Percentiles rank a stretch among this genome's conserved stretches.
Conservation (phyloP, 2,113 vertebrate genomes). For the Ciconia stormi region DNA sequence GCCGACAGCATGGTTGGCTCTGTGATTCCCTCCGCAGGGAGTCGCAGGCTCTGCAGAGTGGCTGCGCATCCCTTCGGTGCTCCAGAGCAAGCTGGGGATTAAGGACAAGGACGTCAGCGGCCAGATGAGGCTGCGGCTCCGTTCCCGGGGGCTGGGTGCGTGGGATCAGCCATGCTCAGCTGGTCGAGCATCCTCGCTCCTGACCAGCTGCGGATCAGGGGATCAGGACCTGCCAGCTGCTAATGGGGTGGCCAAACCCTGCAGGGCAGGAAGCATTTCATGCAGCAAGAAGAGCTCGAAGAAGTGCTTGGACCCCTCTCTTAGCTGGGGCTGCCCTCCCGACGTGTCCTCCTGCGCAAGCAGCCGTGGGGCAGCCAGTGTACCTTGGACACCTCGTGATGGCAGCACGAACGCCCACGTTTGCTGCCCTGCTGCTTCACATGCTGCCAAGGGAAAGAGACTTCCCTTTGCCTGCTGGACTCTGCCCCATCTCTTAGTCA, state of each 20-base stretch:
- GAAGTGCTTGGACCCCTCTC: fast-evolving
- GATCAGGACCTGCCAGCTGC: background rate
- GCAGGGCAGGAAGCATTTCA: background rate
- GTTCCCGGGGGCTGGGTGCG: background rate
- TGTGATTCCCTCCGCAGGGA: fast-evolving
- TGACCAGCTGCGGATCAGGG: fast-evolving
- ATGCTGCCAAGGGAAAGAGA: background rate
- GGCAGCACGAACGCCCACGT: fast-evolving
- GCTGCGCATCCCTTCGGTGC: background rate
- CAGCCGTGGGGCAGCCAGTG: fast-evolving
- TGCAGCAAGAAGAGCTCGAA: background rate
- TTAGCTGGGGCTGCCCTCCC: background rate
- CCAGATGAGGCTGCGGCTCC: background rate
- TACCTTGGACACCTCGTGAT: background rate
- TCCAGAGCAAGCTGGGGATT: background rate
- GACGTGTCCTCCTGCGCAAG: fast-evolving
- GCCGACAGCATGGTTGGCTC: background rate
- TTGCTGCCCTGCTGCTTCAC: background rate
- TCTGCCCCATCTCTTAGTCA: background rate
- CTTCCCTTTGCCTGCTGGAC: background rate
- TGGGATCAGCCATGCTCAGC: background rate
- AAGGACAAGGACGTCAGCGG: background rate
- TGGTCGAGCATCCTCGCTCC: background rate
- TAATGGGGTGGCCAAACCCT: background rate
- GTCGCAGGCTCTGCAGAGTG: background rate